Evolutionary conservation across 2,797 vertebrate genomes (phyloP).

Genomic region (Pipistrellus pipistrellus): DNA sequence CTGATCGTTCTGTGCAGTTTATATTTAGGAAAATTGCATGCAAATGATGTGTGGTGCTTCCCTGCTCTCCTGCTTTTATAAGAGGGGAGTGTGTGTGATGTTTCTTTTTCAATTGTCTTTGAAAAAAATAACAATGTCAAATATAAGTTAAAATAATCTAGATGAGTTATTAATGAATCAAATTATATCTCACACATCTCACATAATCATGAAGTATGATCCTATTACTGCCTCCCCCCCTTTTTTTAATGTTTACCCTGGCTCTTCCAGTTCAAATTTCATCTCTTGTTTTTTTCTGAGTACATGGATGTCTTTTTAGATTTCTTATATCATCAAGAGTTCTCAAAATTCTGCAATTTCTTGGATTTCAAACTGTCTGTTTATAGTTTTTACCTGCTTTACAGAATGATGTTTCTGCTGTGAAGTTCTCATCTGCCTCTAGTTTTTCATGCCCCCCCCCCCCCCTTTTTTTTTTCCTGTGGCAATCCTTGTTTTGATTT

Average conservation of each 20-base stretch:
- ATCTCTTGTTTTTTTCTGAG: background rate
- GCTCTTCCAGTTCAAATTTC: background rate
- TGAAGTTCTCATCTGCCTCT: background rate
- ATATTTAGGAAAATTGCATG: conserved; percentile 25
- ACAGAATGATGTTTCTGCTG: background rate
- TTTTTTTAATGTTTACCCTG: background rate
- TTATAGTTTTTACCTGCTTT: background rate
- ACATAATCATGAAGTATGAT: background rate
- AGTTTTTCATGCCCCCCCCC: background rate
- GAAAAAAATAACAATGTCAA: conserved; percentile 43
- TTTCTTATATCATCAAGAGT: background rate
- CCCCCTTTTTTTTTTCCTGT: background rate
- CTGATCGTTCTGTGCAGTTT: background rate
- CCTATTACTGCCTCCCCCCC: background rate
- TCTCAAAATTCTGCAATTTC: background rate
- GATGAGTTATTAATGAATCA: background rate
- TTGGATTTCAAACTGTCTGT: background rate
- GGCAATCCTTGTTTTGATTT: background rate
- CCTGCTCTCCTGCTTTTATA: conserved; percentile 24
- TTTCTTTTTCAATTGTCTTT: conserved; percentile 33
- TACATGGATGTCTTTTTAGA: background rate
- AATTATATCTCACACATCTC: background rate
- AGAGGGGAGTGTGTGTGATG: background rate
- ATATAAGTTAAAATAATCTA: conserved; percentile 48
- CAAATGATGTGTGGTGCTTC: background rate